Percentiles rank a stretch among this genome's conserved stretches.
Evolutionary conservation across 2,797 vertebrate genomes (phyloP).

Genomic region (Enoplosus armatus): DNA sequence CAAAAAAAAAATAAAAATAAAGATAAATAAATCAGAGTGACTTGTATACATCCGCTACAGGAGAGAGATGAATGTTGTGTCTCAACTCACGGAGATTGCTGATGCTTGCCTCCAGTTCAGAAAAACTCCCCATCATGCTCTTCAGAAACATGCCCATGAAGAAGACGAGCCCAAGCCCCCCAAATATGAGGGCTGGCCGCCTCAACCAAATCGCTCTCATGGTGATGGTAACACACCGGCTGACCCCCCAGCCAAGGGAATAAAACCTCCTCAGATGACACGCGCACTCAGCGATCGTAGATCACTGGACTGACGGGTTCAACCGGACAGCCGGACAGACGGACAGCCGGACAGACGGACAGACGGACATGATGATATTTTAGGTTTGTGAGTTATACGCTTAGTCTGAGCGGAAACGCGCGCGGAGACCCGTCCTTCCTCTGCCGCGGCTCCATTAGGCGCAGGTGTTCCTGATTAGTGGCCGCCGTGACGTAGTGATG

Average conservation of each 20-base stretch:
- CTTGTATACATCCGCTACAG: no score
- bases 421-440: not conserved
- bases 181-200: accelerated
- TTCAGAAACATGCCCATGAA: not conserved
- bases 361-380: no score
- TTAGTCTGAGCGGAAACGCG: no score
- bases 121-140: not conserved
- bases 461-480: not conserved
- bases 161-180: not conserved
- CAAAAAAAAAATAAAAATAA: no score
- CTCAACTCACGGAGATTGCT: conserved; percentile 57
- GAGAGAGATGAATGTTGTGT: not conserved
- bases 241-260: accelerated
- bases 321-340: no score
- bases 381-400: accelerated
- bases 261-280: accelerated
- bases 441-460: not conserved
- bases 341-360: no score
- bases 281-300: not conserved
- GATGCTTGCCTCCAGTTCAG: conserved; percentile 41
- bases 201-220: conserved; percentile 34
- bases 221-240: accelerated
- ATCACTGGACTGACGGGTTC: not conserved
- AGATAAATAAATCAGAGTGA: not conserved
- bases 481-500: not conserved